Evolutionary conservation across 2,797 vertebrate genomes (phyloP).

Genomic region (Fistularia tabacaria): DNA sequence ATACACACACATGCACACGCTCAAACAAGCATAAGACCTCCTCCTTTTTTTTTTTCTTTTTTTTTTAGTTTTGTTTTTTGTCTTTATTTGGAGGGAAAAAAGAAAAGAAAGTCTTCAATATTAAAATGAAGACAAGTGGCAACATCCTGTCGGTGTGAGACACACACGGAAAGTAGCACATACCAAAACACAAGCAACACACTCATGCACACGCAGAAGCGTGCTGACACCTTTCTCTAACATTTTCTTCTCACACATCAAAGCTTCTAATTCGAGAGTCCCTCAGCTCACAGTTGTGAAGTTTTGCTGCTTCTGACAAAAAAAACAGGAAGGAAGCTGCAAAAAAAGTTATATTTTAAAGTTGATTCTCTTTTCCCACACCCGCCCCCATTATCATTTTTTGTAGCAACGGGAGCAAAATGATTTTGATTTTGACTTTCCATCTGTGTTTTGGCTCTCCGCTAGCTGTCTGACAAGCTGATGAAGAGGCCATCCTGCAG

Average conservation of each 20-base stretch:
- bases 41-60: constrained; percentile 12
- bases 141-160: constrained; percentile 73
- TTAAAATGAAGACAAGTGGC: constrained; percentile 70
- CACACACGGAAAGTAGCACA: constrained; percentile 18
- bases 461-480: no score
- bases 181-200: constrained; percentile 22
- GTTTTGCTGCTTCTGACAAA: constrained; percentile 35
- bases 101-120: constrained; percentile 47
- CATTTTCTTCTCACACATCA: constrained; percentile 65
- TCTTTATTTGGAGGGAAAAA: no score
- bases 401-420: no score
- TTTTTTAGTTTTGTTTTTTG: constrained; percentile 3
- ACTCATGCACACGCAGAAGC: constrained; percentile 27
- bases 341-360: constrained; percentile 23
- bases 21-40: constrained; percentile 7
- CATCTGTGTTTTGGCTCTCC: no score
- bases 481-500: no score
- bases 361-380: no score
- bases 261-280: constrained; percentile 70
- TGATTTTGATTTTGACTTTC: no score
- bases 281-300: constrained; percentile 57
- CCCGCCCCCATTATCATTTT: no score
- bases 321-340: constrained; percentile 42
- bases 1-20: constrained; percentile 4
- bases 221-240: constrained; percentile 58